Conservation (phyloP, 2,797 vertebrate genomes). For the Lycodopsis pacificus region DNA sequence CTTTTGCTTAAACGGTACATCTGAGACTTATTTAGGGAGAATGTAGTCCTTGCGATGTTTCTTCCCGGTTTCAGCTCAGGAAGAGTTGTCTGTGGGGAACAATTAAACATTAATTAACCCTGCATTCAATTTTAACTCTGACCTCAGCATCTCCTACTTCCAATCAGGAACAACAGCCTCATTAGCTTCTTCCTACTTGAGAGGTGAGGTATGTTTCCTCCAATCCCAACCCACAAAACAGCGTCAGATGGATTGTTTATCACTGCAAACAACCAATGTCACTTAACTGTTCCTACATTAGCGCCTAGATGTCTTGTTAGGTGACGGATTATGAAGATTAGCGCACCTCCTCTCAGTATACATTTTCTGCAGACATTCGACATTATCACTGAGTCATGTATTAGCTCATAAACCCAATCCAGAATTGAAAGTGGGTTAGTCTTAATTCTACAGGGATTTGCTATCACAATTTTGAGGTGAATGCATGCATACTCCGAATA, state of each 20-base stretch:
- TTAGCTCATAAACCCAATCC: slow-evolving; percentile 34
- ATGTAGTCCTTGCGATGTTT: slow-evolving; percentile 9
- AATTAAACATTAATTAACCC: slow-evolving; percentile 34
- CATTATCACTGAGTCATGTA: slow-evolving; percentile 20
- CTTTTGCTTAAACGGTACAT: not conserved
- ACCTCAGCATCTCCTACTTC: slow-evolving; percentile 9
- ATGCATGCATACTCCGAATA: slow-evolving; percentile 44
- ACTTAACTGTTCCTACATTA: not conserved
- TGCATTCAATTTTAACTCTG: slow-evolving; percentile 16
- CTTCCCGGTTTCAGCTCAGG: not conserved
- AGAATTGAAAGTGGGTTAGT: slow-evolving; percentile 35
- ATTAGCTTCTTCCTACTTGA: not conserved
- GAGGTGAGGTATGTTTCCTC: slow-evolving; percentile 6
- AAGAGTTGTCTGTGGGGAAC: slow-evolving; percentile 2
- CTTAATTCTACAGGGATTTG: slow-evolving; percentile 36
- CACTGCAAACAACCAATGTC: slow-evolving; percentile 9
- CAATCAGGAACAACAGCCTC: slow-evolving; percentile 24
- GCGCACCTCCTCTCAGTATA: not conserved
- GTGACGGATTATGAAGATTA: slow-evolving; percentile 16
- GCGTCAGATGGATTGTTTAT: not conserved
- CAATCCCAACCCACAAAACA: slow-evolving; percentile 5
- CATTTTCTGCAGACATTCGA: not conserved
- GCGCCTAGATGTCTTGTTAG: not conserved
- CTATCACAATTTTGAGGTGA: slow-evolving; percentile 49
- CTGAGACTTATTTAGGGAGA: not conserved